phyloP scores from a whole-genome alignment of 1,140 invertebrate species.

The Drosophila mayri region DNA sequence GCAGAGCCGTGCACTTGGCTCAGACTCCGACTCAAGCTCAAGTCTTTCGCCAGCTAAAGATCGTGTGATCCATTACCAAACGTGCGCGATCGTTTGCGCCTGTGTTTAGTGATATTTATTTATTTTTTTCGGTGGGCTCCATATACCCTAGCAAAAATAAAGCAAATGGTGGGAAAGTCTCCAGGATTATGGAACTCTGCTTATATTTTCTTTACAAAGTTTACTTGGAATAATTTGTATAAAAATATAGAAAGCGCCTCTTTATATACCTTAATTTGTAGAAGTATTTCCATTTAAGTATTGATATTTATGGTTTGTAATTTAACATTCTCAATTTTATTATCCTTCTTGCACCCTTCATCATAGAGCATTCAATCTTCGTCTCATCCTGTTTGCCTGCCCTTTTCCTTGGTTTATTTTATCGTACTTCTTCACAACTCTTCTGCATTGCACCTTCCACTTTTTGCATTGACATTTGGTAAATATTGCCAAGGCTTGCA shows the following conservation, averaged over 20 bases:
- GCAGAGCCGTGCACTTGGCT: slow-evolving; percentile 64
- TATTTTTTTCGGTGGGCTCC: slow-evolving; percentile 48
- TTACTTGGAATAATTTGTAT: too few relatives aligned
- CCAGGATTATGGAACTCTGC: not conserved
- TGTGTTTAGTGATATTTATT: slow-evolving; percentile 79
- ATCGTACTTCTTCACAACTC: slow-evolving; percentile 49
- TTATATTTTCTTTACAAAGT: too few relatives aligned
- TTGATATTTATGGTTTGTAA: not conserved
- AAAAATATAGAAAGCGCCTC: too few relatives aligned
- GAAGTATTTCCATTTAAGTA: too few relatives aligned
- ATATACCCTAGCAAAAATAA: slow-evolving; percentile 49
- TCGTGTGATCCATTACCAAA: slow-evolving; percentile 84
- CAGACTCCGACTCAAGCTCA: slow-evolving; percentile 32
- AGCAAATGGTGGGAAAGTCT: slow-evolving; percentile 15
- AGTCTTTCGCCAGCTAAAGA: slow-evolving; percentile 66
- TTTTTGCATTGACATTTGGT: slow-evolving; percentile 82
- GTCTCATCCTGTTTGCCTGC: not conserved
- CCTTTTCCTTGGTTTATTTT: slow-evolving; percentile 37
- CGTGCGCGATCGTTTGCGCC: slow-evolving; percentile 82
- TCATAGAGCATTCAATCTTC: slow-evolving; percentile 47
- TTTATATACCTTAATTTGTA: too few relatives aligned
- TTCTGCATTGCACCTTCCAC: slow-evolving; percentile 63
- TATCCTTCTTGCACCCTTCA: not conserved
- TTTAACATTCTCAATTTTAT: not conserved
- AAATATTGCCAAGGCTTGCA: slow-evolving; percentile 72